Evolutionary conservation across 2,888 invertebrate genomes (phyloP).

Genomic region (Steromphala cineraria): DNA sequence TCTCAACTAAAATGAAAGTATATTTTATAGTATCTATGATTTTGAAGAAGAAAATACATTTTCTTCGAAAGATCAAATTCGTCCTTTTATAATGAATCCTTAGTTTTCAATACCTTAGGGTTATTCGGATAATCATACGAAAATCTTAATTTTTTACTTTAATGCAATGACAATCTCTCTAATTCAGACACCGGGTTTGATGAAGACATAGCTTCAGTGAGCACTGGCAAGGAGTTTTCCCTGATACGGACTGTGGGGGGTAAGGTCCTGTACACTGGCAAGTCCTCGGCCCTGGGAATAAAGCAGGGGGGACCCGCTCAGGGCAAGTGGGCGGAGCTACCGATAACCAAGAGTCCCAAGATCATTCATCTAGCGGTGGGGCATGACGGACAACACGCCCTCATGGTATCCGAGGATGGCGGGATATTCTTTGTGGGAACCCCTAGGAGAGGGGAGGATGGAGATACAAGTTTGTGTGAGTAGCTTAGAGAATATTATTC

Average conservation of each 20-base stretch:
- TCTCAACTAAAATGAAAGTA: too few relatives aligned
- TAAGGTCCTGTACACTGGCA: slow-evolving; percentile 91
- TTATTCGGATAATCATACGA: too few relatives aligned
- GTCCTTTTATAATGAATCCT: too few relatives aligned
- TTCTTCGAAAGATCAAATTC: too few relatives aligned
- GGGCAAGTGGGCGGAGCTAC: slow-evolving; percentile 76
- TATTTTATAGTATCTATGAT: too few relatives aligned
- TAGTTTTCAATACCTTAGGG: too few relatives aligned
- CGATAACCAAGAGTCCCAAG: slow-evolving; percentile 84
- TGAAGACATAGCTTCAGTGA: slow-evolving; percentile 86
- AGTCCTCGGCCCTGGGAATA: slow-evolving; percentile 89
- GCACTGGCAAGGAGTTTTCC: slow-evolving; percentile 93
- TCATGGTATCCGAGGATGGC: slow-evolving; percentile 94
- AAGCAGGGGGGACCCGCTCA: slow-evolving; percentile 78
- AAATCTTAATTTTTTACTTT: too few relatives aligned
- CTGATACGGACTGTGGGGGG: slow-evolving; percentile 89
- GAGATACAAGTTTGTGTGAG: slow-evolving; percentile 82
- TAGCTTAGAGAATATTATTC: not conserved
- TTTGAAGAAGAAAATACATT: not conserved
- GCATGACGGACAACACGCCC: slow-evolving; percentile 93
- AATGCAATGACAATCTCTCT: slow-evolving; percentile 9
- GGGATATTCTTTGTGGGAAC: slow-evolving; percentile 91
- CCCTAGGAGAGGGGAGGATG: slow-evolving; percentile 94
- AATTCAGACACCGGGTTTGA: slow-evolving; percentile 81
- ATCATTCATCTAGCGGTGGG: slow-evolving; percentile 89